Base-by-base conservation (phyloP, 2,797 vertebrate species). In the Peromyscus aztecus region DNA sequence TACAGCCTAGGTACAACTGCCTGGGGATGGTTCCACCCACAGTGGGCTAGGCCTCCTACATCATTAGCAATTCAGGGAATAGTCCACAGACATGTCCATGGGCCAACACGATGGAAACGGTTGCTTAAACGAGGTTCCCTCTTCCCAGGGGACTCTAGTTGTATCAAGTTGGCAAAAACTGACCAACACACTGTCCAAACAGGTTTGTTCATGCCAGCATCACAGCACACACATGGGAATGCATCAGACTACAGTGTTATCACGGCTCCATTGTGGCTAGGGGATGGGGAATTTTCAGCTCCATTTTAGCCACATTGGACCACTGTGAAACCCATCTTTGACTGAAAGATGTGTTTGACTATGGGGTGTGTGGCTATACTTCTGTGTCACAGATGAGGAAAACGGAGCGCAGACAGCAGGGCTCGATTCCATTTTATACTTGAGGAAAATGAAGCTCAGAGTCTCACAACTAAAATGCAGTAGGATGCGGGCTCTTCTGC, bases 381-480 rank as follows among this genome's bases (percentile, higher is more conserved):
- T 82, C 65, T 14, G 83, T 84, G 88, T 94, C 40, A 69, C 46
- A 85, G 88, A 65, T 71, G 46, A 81, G 85, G 78, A 78, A 43
- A 43, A 43, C 24, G 46, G 91, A 49, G 46, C 40, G 12, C 24
- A 40, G 63, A 78, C 57, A 76, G 37, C 4, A 71, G 49, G 37
- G 52, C 19, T 63, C 16, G 19, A 4, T n/a, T 89, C 87, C 57
- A 11, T 89, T 61, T 59, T 11, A 4, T 34, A 8, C 40, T 63
- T 1, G 7, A 24, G 37, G 55, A 49, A 31, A 63, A 4, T 59
- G 71, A 65, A 2, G 13, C 81, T 43, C 31, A 65, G 81, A 91
- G 40, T 80, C 49, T 7, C 7, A 73, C 31, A 73, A 31, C 19
- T 37, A 46, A 73, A 21, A 59, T 10, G 4, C 23, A 40, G 76